These are phyloP conservation scores for Poecilia picta DNA, from an alignment of 2,797 vertebrate species.

Conservation along the genomic window DNA sequence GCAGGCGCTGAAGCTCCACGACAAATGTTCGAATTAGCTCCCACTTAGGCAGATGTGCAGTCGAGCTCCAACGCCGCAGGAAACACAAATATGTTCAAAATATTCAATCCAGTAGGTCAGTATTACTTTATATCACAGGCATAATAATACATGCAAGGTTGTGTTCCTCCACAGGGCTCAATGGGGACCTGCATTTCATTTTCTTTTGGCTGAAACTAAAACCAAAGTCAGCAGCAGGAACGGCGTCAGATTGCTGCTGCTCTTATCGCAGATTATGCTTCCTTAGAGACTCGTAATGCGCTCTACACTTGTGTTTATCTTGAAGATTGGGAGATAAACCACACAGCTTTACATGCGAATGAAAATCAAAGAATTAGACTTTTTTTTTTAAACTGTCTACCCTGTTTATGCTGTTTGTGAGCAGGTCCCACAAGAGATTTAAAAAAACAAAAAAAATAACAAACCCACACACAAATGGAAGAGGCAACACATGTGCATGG, in stretches of 20 bases:
- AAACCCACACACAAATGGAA: slow-evolving; percentile 12
- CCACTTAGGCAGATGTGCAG: slow-evolving; percentile 19
- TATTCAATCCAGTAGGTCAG: slow-evolving; percentile 3
- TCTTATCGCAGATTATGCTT: slow-evolving; percentile 62
- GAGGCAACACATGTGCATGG: slow-evolving; percentile 2
- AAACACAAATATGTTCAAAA: slow-evolving; percentile 19
- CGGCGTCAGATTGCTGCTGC: slow-evolving; percentile 53
- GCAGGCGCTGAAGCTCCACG: slow-evolving; percentile 5
- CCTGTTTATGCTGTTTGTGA: slow-evolving; percentile 17
- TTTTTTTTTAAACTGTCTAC: slow-evolving; percentile 15
- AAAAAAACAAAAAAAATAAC: not conserved
- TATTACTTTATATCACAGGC: slow-evolving; percentile 26
- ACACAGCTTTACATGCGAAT: slow-evolving; percentile 56
- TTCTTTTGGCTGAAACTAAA: slow-evolving; percentile 19
- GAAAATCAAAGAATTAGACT: slow-evolving; percentile 38
- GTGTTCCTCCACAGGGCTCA: slow-evolving; percentile 25
- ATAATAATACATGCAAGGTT: slow-evolving; percentile 10
- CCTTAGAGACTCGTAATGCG: slow-evolving; percentile 63
- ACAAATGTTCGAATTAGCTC: slow-evolving; percentile 29
- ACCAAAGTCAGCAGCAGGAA: slow-evolving; percentile 14
- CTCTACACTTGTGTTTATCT: slow-evolving; percentile 60
- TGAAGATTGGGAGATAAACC: slow-evolving; percentile 65
- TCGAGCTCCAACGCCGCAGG: not conserved
- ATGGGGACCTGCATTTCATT: slow-evolving; percentile 12
- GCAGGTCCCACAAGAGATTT: slow-evolving; percentile 22